phyloP scores from a whole-genome alignment of 2,113 vertebrate genomes.

The Origma solitaria region DNA sequence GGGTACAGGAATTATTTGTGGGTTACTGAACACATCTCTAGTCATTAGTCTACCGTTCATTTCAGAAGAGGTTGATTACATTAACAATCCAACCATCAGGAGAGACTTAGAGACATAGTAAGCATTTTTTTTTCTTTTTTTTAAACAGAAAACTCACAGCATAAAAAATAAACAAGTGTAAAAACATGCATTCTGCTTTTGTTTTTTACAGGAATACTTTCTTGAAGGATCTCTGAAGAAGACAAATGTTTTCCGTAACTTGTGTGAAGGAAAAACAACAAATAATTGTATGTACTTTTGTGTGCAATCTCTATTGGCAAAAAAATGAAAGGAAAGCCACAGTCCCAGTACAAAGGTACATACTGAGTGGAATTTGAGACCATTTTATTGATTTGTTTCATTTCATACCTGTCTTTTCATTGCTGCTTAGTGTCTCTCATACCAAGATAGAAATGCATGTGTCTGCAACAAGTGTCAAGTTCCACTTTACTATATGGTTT shows the following conservation, averaged over 20 bases:
- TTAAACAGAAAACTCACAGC: background rate
- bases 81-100: background rate
- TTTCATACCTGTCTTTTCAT: background rate
- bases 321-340: background rate
- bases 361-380: background rate
- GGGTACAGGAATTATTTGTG: background rate
- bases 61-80: slow-evolving; percentile 16
- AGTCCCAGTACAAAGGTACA: background rate
- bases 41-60: background rate
- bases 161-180: background rate
- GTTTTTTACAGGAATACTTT: background rate
- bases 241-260: background rate
- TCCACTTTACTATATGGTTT: background rate
- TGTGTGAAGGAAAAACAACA: background rate
- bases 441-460: background rate
- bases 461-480: background rate
- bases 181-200: background rate
- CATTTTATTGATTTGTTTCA: background rate
- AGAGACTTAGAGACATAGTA: background rate
- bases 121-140: background rate
- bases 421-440: background rate
- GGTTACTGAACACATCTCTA: slow-evolving; percentile 54
- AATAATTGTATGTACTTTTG: background rate
- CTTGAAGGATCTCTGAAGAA: background rate
- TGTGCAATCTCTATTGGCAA: background rate